Evolutionary conservation across 2,113 vertebrate species (phyloP).

Genomic region (Clarias magur): DNA sequence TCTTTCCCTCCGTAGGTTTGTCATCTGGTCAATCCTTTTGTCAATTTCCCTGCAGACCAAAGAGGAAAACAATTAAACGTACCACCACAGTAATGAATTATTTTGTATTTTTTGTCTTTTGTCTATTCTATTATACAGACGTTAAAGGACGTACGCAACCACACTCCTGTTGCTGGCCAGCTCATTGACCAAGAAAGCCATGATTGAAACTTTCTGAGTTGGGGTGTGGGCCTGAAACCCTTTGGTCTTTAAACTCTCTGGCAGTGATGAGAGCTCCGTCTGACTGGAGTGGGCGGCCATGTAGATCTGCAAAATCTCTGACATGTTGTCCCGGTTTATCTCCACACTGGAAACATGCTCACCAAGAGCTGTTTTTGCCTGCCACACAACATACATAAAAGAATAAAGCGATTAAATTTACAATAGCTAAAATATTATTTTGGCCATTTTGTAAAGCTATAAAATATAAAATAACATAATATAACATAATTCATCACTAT

Average conservation of each 20-base stretch:
- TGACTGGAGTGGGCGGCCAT: conserved; percentile 88
- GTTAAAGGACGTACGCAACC: conserved; percentile 77
- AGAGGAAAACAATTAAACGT: background rate
- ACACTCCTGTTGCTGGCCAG: conserved; percentile 92
- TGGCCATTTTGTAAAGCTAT: background rate
- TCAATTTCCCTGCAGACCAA: conserved; percentile 87
- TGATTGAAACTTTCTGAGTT: conserved; percentile 84
- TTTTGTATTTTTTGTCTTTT: background rate
- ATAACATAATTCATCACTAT: background rate
- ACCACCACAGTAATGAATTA: background rate
- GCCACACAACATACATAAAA: conserved; percentile 26
- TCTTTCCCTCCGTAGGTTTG: conserved; percentile 93
- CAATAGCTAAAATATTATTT: background rate
- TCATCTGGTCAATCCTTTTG: conserved; percentile 95
- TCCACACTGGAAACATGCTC: conserved; percentile 87
- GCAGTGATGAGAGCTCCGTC: conserved; percentile 76
- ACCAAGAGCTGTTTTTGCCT: conserved; percentile 88
- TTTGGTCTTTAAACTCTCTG: conserved; percentile 88
- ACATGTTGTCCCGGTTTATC: conserved; percentile 90
- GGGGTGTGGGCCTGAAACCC: conserved; percentile 91
- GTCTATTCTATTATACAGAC: background rate
- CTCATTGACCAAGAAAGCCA: conserved; percentile 91
- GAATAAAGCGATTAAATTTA: background rate
- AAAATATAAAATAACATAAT: no score
- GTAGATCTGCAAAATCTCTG: conserved; percentile 92